These are phyloP conservation scores for Rallus limicola DNA, from an alignment of 2,113 vertebrate genomes.

Conservation along the genomic window DNA sequence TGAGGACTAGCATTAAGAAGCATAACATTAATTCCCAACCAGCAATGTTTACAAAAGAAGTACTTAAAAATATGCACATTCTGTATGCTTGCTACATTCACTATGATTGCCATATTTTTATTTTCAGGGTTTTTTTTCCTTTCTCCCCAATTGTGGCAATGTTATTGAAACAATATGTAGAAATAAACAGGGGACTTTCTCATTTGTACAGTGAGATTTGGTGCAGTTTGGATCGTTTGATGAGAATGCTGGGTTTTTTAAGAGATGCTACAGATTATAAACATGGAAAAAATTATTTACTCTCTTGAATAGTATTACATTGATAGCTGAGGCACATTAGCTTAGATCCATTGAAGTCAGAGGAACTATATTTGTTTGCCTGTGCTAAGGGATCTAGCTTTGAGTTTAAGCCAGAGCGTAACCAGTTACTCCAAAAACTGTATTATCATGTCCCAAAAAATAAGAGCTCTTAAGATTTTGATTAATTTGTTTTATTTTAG, in stretches of 20 bases:
- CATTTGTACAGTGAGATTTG: background rate
- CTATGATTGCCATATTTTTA: background rate
- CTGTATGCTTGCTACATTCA: background rate
- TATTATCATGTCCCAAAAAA: background rate
- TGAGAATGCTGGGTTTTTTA: background rate
- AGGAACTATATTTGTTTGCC: background rate
- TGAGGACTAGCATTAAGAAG: slow-evolving; percentile 50
- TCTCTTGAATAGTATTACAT: background rate
- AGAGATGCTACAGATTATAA: background rate
- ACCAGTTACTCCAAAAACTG: background rate
- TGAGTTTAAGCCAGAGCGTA: background rate
- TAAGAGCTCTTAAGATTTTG: background rate
- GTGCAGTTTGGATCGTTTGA: background rate
- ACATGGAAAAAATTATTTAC: background rate
- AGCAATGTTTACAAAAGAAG: slow-evolving; percentile 68
- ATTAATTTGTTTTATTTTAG: background rate
- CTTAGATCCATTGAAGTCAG: background rate
- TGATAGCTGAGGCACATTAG: background rate
- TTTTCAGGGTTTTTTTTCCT: background rate
- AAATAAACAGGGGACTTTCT: background rate
- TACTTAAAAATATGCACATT: slow-evolving; percentile 28
- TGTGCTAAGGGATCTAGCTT: background rate
- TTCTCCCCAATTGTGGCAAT: background rate
- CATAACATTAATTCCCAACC: slow-evolving; percentile 68
- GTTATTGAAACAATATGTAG: background rate